phyloP scores from a whole-genome alignment of 2,888 invertebrate genomes.

The Agriopis leucophaearia region DNA sequence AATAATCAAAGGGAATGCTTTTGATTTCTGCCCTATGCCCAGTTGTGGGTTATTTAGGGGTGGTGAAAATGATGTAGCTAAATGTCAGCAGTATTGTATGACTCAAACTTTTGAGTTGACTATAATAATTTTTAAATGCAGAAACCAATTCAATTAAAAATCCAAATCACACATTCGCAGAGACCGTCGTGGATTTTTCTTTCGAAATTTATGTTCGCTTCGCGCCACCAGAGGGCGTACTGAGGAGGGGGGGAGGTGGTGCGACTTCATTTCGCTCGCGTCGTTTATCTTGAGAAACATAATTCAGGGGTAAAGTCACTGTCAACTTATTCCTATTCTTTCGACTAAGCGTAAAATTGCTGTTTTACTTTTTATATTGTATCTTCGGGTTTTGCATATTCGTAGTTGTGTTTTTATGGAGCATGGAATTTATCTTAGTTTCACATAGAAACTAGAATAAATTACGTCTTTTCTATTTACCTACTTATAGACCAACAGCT shows the following conservation, averaged over 20 bases:
- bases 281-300: conserved; percentile 91
- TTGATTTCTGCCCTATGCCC: no score
- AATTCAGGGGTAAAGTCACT: conserved; percentile 87
- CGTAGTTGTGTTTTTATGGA: conserved; percentile 3
- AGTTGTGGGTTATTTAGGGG: no score
- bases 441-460: background rate
- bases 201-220: conserved; percentile 81
- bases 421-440: background rate
- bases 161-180: conserved; percentile 83
- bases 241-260: conserved; percentile 58
- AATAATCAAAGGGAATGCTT: no score
- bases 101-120: background rate
- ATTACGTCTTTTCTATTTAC: background rate
- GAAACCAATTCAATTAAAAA: conserved; percentile 82
- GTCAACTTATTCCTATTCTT: conserved; percentile 87
- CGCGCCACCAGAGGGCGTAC: conserved; percentile 72
- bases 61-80: no score
- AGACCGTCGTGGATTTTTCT: conserved; percentile 85
- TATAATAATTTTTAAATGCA: conserved; percentile 27
- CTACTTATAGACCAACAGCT: no score
- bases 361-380: conserved; percentile 69
- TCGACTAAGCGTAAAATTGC: conserved; percentile 84
- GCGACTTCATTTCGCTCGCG: conserved; percentile 91
- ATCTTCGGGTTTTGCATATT: background rate
- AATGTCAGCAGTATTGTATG: background rate